A percentile compares a stretch with the other conserved stretches of the same genome.
phyloP scores from a whole-genome alignment of 2,888 invertebrate species.

The Polyommatus icarus region DNA sequence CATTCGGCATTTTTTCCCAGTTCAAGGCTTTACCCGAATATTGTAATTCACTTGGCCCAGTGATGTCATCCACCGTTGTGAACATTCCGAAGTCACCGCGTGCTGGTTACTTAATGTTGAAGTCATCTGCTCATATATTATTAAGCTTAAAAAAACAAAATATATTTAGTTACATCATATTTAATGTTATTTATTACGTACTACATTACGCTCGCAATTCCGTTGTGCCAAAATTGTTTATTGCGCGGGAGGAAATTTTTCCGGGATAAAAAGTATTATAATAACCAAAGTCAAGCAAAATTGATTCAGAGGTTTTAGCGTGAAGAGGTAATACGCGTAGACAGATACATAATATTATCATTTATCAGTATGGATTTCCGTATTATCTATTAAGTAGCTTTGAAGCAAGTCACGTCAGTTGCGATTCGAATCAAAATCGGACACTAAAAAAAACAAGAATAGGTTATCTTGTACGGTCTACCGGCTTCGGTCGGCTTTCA shows the following conservation, averaged over 20 bases:
- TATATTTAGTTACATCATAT: not conserved
- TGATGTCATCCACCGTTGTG: slow-evolving; percentile 24
- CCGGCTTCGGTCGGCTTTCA: slow-evolving; percentile 20
- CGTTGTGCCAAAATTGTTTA: too few relatives aligned
- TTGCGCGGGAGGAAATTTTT: too few relatives aligned
- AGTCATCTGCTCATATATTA: not conserved
- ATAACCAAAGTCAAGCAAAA: too few relatives aligned
- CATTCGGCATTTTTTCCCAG: slow-evolving; percentile 30
- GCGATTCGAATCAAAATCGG: not conserved
- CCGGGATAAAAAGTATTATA: too few relatives aligned
- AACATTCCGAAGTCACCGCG: not conserved
- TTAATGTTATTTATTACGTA: not conserved
- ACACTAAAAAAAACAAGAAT: not conserved
- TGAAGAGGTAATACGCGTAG: too few relatives aligned
- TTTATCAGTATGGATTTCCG: too few relatives aligned
- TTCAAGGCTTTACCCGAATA: slow-evolving; percentile 31
- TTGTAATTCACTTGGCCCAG: slow-evolving; percentile 15
- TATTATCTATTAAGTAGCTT: not conserved
- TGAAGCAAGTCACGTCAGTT: not conserved
- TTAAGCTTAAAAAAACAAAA: not conserved
- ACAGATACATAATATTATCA: too few relatives aligned
- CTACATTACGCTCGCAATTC: too few relatives aligned
- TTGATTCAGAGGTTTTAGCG: too few relatives aligned
- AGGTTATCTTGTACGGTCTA: not conserved
- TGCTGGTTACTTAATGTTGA: slow-evolving; percentile 7